These are phyloP conservation scores for Pollimyrus isidori DNA, from an alignment of 2,113 vertebrate genomes.

Conservation along the genomic window DNA sequence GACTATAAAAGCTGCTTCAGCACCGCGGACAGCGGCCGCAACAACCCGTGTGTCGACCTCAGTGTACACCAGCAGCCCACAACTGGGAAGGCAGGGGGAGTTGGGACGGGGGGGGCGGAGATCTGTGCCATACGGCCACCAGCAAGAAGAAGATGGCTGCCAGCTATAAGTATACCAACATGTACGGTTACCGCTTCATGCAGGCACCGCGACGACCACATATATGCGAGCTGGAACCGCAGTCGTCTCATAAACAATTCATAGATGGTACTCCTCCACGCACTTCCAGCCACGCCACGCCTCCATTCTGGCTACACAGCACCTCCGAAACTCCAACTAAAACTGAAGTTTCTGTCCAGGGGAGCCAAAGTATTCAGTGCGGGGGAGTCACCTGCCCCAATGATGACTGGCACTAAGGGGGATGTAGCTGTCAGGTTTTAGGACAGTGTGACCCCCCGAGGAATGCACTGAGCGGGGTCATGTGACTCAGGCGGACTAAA, in stretches of 20 bases:
- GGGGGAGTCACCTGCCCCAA: neutral
- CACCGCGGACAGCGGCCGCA: neutral
- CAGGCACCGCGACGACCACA: neutral
- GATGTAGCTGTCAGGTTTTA: neutral
- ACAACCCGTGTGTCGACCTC: neutral
- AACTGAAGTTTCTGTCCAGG: neutral
- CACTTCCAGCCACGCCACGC: neutral
- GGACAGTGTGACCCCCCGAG: neutral
- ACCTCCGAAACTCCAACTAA: neutral
- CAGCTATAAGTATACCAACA: neutral
- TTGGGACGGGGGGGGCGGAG: neutral
- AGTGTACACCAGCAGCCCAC: neutral
- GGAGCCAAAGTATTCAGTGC: neutral
- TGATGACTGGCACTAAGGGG: neutral
- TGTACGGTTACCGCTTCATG: neutral
- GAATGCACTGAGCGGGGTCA: neutral
- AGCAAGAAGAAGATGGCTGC: neutral
- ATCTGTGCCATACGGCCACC: neutral
- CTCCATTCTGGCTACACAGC: neutral
- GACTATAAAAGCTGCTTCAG: neutral
- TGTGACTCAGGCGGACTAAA: neutral
- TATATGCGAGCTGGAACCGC: neutral
- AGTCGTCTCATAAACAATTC: neutral
- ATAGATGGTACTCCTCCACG: neutral
- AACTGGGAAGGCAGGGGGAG: neutral